Percentiles rank a stretch among this genome's conserved stretches.
These are phyloP conservation scores for Limnodromus scolopaceus DNA, from an alignment of 2,797 vertebrate species.

Conservation along the genomic window DNA sequence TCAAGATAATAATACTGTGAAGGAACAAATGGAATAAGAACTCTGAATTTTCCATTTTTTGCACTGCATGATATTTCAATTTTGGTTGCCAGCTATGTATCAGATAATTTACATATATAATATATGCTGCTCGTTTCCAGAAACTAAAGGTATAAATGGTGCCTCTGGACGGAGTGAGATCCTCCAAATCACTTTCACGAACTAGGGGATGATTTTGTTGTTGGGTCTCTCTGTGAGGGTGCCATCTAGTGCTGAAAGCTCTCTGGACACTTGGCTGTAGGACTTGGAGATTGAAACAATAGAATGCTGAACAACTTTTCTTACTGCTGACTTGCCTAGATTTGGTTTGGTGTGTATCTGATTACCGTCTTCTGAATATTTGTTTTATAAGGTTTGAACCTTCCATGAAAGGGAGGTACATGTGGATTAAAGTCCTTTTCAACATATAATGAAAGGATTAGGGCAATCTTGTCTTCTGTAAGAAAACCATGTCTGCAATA, in stretches of 20 bases:
- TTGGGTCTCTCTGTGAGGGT: not conserved
- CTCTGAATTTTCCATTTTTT: not conserved
- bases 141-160: not conserved
- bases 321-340: not conserved
- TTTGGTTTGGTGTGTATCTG: not conserved
- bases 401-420: not conserved
- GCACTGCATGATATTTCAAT: not conserved
- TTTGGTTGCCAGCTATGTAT: not conserved
- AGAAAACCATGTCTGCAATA: not conserved
- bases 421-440: not conserved
- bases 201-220: not conserved
- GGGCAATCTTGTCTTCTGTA: not conserved
- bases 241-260: conserved; percentile 43
- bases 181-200: fast-evolving
- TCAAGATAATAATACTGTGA: not conserved
- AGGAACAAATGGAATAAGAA: not conserved
- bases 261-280: not conserved
- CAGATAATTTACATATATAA: not conserved
- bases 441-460: not conserved
- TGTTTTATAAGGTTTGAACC: not conserved
- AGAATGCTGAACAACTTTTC: not conserved
- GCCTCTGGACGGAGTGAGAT: not conserved
- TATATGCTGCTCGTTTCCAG: not conserved
- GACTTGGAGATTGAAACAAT: not conserved
- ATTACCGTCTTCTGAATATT: not conserved